These are phyloP conservation scores for Nemurella pictetii DNA, from an alignment of 2,888 invertebrate species.

Conservation along the genomic window DNA sequence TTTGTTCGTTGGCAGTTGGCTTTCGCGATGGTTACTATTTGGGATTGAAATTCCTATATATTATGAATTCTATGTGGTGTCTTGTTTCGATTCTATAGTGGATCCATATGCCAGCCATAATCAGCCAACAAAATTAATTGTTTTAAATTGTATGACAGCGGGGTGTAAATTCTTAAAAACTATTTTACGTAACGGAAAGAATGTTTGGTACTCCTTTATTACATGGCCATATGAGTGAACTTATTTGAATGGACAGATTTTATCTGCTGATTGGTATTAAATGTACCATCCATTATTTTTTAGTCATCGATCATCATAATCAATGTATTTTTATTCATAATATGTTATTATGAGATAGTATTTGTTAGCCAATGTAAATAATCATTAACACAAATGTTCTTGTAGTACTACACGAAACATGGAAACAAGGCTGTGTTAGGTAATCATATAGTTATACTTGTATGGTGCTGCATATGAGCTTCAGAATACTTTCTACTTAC, in stretches of 20 bases:
- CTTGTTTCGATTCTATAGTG: background rate
- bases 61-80: background rate
- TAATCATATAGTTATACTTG: background rate
- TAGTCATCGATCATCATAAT: background rate
- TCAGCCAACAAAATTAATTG: background rate
- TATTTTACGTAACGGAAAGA: background rate
- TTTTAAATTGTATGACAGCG: background rate
- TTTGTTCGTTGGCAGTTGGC: no score
- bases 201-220: background rate
- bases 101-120: background rate
- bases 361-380: background rate
- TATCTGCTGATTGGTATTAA: background rate
- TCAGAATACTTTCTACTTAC: no score
- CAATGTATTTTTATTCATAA: background rate
- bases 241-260: background rate
- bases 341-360: background rate
- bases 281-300: background rate
- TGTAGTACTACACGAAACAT: background rate
- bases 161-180: background rate
- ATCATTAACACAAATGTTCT: background rate
- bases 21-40: background rate
- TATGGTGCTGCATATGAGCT: background rate
- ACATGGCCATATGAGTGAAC: no score
- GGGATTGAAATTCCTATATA: background rate
- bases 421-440: constrained; percentile 10